phyloP scores from a whole-genome alignment of 2,113 vertebrate species.

The Syngnathus typhle region DNA sequence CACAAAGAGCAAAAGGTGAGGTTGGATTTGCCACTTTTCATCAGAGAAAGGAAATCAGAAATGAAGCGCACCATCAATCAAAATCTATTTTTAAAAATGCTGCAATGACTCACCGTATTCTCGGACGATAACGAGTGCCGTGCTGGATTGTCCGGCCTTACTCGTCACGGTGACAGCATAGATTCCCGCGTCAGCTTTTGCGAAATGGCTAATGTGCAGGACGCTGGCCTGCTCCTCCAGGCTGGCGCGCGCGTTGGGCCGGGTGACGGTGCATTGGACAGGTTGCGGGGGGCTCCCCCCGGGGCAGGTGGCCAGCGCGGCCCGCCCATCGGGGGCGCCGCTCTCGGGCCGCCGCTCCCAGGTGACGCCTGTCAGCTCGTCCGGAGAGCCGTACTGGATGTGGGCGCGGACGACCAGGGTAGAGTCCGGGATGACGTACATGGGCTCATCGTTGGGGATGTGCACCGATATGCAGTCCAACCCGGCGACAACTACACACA shows the following conservation, averaged over 20 bases:
- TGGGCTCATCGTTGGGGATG: conserved; percentile 45
- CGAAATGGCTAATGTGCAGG: conserved; percentile 50
- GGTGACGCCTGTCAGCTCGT: conserved; percentile 42
- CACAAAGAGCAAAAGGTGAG: background rate
- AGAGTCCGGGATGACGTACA: conserved; percentile 45
- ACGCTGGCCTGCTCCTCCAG: conserved; percentile 38
- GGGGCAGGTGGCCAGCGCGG: conserved; percentile 53
- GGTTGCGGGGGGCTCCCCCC: background rate
- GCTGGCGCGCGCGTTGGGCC: conserved; percentile 12
- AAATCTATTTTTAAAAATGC: too few relatives aligned
- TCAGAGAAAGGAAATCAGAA: too few relatives aligned
- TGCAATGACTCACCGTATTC: conserved; percentile 53
- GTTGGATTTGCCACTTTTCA: too few relatives aligned
- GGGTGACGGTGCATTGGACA: conserved; percentile 27
- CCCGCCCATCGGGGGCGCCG: background rate
- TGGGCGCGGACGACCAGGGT: conserved; percentile 52
- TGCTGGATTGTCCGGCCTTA: conserved; percentile 34
- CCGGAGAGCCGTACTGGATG: conserved; percentile 30
- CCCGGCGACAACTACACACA: conserved; percentile 36
- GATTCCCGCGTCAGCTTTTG: conserved; percentile 48
- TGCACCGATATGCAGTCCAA: conserved; percentile 49
- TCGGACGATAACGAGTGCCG: conserved; percentile 51
- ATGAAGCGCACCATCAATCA: too few relatives aligned
- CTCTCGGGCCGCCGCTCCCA: conserved; percentile 57
- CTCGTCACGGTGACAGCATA: conserved; percentile 59